Base-by-base conservation (phyloP, 2,888 invertebrate genomes). In the Petrolisthes manimaculis region DNA sequence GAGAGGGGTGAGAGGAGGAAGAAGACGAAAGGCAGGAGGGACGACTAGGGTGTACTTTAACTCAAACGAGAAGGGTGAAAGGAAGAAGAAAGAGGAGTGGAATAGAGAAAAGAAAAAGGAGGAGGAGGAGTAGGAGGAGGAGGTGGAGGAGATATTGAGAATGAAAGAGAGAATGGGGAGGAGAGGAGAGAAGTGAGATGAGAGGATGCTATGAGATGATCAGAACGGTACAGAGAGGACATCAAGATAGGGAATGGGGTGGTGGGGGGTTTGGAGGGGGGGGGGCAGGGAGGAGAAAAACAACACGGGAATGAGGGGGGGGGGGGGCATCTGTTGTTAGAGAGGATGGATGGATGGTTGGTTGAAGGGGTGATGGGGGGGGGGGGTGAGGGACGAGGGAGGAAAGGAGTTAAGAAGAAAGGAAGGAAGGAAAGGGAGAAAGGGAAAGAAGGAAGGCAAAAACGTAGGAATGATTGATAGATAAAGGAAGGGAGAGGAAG, bases 1-100 rank as follows among this genome's bases (percentile, higher is more conserved):
- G 75, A 88, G 84, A 83, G 86, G 79, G n/a, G n/a, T n/a, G n/a
- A n/a, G n/a, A n/a, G 61, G 61, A 61, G 61, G 61, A 14, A 61
- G 61, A 61, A 61, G 8, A 61, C 6, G 61, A 6, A 14, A 61
- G 61, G 61, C 61, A 61, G 6, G 14, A 14, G 61, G 14, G 14
- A 9, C 61, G 14, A 9, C 61, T 9, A 61, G 14, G 14, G 61
- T 9, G 61, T 61, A 14, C 14, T 61, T 6, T 6, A 61, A 14
- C 8, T 6, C 6, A 14, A 61, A 14, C 61, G 14, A 61, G 61
- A 61, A 61, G 61, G 14, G 14, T 9, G 61, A 61, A 61, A 9
- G 14, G 61, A 61, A 61, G 61, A 61, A 61, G 6, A 61, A 61
- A 61, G 61, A 61, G 8, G 14, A 61, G 61, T 9, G 61, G 14